Conservation (phyloP, 1,140 invertebrate genomes). For the Aphaenogaster ashmeadi region DNA sequence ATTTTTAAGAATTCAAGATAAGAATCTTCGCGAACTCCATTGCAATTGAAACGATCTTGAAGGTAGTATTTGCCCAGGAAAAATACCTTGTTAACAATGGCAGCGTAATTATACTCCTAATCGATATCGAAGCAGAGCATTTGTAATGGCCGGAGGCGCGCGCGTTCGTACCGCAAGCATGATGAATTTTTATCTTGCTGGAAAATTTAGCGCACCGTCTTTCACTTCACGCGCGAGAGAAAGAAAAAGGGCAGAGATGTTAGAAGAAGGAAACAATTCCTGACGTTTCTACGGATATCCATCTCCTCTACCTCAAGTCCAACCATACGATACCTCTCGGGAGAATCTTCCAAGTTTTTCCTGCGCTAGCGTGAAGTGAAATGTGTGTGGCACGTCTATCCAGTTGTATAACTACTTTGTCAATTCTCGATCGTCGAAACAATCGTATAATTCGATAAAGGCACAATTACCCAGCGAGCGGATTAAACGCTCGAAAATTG, state of each 20-base stretch:
- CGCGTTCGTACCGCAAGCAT: slow-evolving; percentile 18
- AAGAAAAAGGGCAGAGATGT: slow-evolving; percentile 12
- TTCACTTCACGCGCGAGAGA: not conserved
- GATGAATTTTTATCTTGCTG: slow-evolving; percentile 48
- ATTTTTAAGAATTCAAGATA: not conserved
- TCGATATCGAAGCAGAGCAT: slow-evolving; percentile 33
- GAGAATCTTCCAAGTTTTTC: slow-evolving; percentile 40
- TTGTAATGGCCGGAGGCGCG: not conserved
- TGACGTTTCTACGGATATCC: slow-evolving; percentile 52
- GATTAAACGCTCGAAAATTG: slow-evolving; percentile 25
- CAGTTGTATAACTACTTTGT: slow-evolving; percentile 49
- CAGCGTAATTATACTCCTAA: slow-evolving; percentile 22
- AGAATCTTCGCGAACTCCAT: slow-evolving; percentile 3
- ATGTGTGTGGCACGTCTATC: slow-evolving; percentile 27
- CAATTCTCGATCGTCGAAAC: slow-evolving; percentile 37
- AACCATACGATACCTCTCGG: slow-evolving; percentile 25
- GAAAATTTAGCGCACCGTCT: slow-evolving; percentile 53
- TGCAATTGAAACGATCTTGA: slow-evolving; percentile 11
- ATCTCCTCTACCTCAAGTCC: slow-evolving; percentile 45
- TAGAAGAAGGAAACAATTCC: slow-evolving; percentile 32
- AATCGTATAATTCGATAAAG: slow-evolving; percentile 30
- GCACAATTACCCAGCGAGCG: slow-evolving; percentile 8
- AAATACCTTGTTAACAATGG: slow-evolving; percentile 18
- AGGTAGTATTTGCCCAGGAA: slow-evolving; percentile 6
- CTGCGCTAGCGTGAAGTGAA: slow-evolving; percentile 9